These are phyloP conservation scores for Apamea monoglypha DNA, from an alignment of 2,888 invertebrate genomes.

Conservation along the genomic window DNA sequence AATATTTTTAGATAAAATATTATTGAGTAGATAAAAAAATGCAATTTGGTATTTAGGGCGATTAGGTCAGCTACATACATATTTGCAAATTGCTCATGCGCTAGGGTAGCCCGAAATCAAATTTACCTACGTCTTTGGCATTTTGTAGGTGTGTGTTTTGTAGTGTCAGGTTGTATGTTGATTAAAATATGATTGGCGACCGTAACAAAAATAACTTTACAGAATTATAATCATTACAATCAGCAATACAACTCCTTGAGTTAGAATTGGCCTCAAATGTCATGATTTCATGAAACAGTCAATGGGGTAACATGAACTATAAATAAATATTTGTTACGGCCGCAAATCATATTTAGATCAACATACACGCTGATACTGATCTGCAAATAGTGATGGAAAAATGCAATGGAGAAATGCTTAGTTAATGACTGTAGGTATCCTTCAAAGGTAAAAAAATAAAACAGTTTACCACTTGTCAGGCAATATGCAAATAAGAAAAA, in stretches of 20 bases:
- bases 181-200: too few species aligned
- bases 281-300: not conserved
- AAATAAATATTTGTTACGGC: not conserved
- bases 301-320: not conserved
- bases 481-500: slow-evolving; percentile 5
- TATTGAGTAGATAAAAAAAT: too few species aligned
- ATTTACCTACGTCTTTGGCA: too few species aligned
- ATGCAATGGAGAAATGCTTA: not conserved
- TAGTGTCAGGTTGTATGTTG: too few species aligned
- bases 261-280: not conserved
- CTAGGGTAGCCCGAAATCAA: too few species aligned
- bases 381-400: not conserved
- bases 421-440: not conserved
- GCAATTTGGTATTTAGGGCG: too few species aligned
- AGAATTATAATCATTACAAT: not conserved
- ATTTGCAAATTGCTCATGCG: too few species aligned
- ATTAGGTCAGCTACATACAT: too few species aligned
- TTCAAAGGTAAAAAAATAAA: not conserved
- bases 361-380: not conserved
- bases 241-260: not conserved
- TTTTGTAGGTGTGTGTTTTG: too few species aligned
- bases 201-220: not conserved
- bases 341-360: not conserved
- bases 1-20: too few species aligned
- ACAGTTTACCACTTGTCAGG: too few species aligned